Evolutionary conservation across 2,797 vertebrate genomes (phyloP).

Genomic region (Sciaenops ocellatus): DNA sequence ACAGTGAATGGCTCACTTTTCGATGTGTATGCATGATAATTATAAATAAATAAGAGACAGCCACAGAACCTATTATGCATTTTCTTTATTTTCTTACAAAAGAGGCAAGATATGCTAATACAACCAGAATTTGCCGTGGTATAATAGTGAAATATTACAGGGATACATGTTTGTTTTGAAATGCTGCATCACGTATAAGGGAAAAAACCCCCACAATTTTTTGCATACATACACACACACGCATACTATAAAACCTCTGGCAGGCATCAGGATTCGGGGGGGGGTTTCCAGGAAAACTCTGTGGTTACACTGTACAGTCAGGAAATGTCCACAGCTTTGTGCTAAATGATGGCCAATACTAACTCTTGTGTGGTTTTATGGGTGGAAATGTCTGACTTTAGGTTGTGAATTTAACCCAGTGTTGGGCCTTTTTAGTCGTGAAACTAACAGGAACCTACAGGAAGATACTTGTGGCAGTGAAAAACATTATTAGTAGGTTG

Average conservation of each 20-base stretch:
- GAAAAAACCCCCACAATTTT: slow-evolving; percentile 31
- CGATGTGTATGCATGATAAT: background rate
- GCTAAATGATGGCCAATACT: slow-evolving; percentile 65
- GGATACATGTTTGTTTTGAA: slow-evolving; percentile 84
- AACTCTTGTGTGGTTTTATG: slow-evolving; percentile 57
- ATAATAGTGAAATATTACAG: slow-evolving; percentile 77
- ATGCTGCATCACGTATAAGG: slow-evolving; percentile 80
- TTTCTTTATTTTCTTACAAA: slow-evolving; percentile 83
- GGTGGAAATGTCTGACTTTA: slow-evolving; percentile 86
- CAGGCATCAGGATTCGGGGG: slow-evolving; percentile 12
- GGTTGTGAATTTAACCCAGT: slow-evolving; percentile 61
- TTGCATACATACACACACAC: slow-evolving; percentile 47
- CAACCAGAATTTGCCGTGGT: slow-evolving; percentile 65
- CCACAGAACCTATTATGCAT: slow-evolving; percentile 30
- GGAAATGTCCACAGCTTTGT: slow-evolving; percentile 79
- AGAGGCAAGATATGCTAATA: slow-evolving; percentile 69
- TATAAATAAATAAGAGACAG: slow-evolving; percentile 1
- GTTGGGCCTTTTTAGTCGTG: slow-evolving; percentile 58
- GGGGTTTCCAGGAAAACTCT: slow-evolving; percentile 38
- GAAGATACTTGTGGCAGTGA: slow-evolving; percentile 58
- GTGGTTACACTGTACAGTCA: slow-evolving; percentile 63
- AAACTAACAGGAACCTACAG: slow-evolving; percentile 77
- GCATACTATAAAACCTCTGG: slow-evolving; percentile 55
- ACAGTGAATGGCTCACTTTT: background rate
- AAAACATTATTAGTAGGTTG: slow-evolving; percentile 29